These are phyloP conservation scores for Nebria brevicollis DNA, from an alignment of 2,888 invertebrate species.

Conservation along the genomic window DNA sequence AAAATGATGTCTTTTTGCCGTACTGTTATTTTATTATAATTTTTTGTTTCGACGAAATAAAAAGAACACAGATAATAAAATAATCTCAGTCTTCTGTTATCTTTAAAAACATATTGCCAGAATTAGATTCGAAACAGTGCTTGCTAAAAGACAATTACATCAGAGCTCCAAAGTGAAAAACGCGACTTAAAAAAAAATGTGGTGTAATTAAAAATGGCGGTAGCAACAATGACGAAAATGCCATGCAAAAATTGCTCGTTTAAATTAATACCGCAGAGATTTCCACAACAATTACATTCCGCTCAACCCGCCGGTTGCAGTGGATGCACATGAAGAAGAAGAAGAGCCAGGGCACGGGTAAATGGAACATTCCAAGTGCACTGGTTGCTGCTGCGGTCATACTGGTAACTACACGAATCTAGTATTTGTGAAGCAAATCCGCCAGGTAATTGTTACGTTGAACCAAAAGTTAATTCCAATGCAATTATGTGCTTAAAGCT, in stretches of 20 bases:
- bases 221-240: constrained; percentile 37
- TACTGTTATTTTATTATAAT: too few relatives aligned
- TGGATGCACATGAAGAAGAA: background rate
- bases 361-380: constrained; percentile 25
- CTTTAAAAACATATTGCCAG: too few relatives aligned
- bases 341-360: background rate
- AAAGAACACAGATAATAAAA: too few relatives aligned
- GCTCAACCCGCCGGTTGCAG: too few relatives aligned
- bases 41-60: too few relatives aligned
- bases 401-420: constrained; percentile 2
- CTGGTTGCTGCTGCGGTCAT: background rate
- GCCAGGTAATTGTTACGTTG: constrained; percentile 49
- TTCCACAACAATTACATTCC: constrained; percentile 38
- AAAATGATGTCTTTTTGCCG: too few relatives aligned
- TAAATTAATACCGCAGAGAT: constrained; percentile 43
- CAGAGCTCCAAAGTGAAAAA: too few relatives aligned
- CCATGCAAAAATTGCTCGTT: constrained; percentile 42
- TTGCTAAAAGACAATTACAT: constrained; percentile 10
- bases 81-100: too few relatives aligned
- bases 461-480: constrained; percentile 49
- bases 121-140: too few relatives aligned
- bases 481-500: constrained; percentile 51
- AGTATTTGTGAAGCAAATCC: constrained; percentile 23
- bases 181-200: too few relatives aligned
- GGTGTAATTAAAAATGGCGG: constrained; percentile 20